Conservation (phyloP, 30 jellyfish, hydroid and myxozoan species). For the Hydractinia symbiolongicarpus region DNA sequence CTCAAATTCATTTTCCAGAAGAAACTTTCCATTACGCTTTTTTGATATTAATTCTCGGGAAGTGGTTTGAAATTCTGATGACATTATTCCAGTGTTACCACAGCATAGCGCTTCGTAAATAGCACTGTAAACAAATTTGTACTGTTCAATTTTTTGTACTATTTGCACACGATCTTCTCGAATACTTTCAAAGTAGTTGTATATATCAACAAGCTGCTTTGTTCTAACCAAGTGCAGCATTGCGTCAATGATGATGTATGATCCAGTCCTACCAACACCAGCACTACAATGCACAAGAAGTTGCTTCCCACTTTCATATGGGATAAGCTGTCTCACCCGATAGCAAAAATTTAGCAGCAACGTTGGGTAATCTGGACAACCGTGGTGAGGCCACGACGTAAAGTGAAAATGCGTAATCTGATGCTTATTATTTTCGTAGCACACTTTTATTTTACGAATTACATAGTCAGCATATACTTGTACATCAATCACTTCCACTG, state of each 20-base stretch:
- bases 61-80: background rate
- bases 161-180: constrained; percentile 71
- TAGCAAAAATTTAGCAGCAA: constrained; percentile 70
- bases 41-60: background rate
- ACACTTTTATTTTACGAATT: constrained; percentile 46
- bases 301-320: constrained; percentile 53
- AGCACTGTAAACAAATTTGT: constrained; percentile 23
- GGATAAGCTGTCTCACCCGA: constrained; percentile 54
- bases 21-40: background rate
- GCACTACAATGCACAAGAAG: constrained; percentile 95
- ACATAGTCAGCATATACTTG: constrained; percentile 76
- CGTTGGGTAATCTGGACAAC: constrained; percentile 85
- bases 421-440: constrained; percentile 1
- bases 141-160: constrained; percentile 68
- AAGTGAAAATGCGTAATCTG: constrained; percentile 49
- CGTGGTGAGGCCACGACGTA: constrained; percentile 97
- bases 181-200: constrained; percentile 80
- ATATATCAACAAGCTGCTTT: constrained; percentile 60
- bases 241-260: constrained; percentile 67
- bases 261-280: constrained; percentile 95
- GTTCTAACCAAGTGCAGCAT: constrained; percentile 45
- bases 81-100: constrained; percentile 18
- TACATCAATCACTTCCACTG: constrained; percentile 45
- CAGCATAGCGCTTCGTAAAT: constrained; percentile 26
- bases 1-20: constrained; percentile 5